phyloP scores from a whole-genome alignment of 1,140 invertebrate species.

The Thereuonema tuberculata region DNA sequence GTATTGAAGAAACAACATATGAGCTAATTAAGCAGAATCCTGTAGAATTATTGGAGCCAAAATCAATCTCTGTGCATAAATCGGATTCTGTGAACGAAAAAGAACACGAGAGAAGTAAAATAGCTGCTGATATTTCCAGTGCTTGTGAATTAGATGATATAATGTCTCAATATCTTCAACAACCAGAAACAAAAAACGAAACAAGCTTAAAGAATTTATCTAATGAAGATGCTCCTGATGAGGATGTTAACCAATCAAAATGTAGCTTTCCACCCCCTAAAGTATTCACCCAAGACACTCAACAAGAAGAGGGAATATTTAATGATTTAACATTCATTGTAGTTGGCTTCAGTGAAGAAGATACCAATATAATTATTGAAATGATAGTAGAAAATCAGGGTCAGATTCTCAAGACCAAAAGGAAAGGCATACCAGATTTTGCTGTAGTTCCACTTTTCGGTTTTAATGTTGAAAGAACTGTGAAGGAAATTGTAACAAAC shows the following conservation, averaged over 20 bases:
- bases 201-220: background rate
- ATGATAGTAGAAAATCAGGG: background rate
- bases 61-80: background rate
- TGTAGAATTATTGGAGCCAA: background rate
- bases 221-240: background rate
- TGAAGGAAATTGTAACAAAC: constrained; percentile 29
- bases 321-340: constrained; percentile 22
- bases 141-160: background rate
- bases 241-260: background rate
- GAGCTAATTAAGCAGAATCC: background rate
- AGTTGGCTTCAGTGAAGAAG: constrained; percentile 22
- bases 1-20: constrained; percentile 41
- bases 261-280: background rate
- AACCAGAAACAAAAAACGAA: background rate
- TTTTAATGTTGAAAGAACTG: constrained; percentile 24
- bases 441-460: constrained; percentile 29
- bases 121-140: background rate
- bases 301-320: constrained; percentile 6
- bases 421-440: constrained; percentile 25
- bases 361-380: background rate
- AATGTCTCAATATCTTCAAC: background rate
- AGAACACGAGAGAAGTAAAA: background rate
- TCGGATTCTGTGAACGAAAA: background rate
- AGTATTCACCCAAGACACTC: background rate
- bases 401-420: constrained; percentile 15